Conservation (phyloP, 2,797 vertebrate genomes). For the Buphagus erythrorhynchus region DNA sequence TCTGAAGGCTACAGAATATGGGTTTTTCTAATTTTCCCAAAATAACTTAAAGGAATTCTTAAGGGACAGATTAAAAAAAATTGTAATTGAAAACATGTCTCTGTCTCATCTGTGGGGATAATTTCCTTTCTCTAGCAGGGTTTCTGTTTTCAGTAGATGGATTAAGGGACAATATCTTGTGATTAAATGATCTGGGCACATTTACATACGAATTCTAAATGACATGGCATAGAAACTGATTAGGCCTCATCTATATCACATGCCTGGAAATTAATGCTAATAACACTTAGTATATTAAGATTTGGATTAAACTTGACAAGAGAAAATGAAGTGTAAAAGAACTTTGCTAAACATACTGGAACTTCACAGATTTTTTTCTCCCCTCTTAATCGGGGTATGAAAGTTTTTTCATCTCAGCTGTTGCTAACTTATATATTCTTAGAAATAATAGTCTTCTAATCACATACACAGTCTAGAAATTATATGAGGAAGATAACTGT, state of each 20-base stretch:
- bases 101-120: neutral
- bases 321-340: neutral
- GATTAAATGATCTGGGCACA: neutral
- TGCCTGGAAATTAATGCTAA: neutral
- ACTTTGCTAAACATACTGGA: neutral
- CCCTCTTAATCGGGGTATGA: neutral
- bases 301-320: neutral
- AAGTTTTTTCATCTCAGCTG: neutral
- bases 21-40: neutral
- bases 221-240: neutral
- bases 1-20: neutral
- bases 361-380: neutral
- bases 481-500: neutral
- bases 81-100: neutral
- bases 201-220: slow-evolving; percentile 10
- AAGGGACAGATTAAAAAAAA: neutral
- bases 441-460: neutral
- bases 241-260: neutral
- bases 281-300: neutral
- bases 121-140: neutral
- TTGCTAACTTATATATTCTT: neutral
- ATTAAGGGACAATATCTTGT: neutral
- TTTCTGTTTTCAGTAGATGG: slow-evolving; percentile 1
- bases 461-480: neutral
- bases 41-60: neutral